Evolutionary conservation across 2,888 invertebrate species (phyloP).

Genomic region (Cheiracanthium punctorium): DNA sequence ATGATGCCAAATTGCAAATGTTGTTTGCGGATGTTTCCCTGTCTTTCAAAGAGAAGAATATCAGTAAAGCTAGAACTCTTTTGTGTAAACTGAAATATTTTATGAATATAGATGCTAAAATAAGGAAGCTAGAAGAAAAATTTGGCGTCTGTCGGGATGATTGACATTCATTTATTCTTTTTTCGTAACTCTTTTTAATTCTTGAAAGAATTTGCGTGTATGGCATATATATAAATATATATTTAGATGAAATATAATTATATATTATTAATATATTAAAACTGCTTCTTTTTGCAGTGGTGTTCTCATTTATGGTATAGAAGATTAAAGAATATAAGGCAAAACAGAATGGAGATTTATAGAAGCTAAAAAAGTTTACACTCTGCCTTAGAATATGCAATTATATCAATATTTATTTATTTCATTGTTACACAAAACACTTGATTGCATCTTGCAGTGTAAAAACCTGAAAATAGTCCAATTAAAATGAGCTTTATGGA

Average conservation of each 20-base stretch:
- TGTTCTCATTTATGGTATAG: neutral
- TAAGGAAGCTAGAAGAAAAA: constrained; percentile 80
- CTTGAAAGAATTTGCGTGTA: neutral
- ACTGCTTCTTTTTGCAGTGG: neutral
- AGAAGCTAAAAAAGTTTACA: neutral
- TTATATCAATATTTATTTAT: neutral
- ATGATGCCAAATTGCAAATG: constrained; percentile 72
- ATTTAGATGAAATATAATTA: neutral
- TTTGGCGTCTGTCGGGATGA: constrained; percentile 60
- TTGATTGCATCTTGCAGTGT: neutral
- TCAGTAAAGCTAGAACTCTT: constrained; percentile 81
- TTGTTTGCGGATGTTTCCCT: constrained; percentile 79
- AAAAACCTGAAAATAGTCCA: neutral
- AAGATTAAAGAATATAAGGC: neutral
- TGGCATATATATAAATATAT: neutral
- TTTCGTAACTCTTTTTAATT: neutral
- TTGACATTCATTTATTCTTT: no score
- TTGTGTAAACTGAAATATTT: constrained; percentile 90
- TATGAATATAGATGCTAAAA: constrained; percentile 85
- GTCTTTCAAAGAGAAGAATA: constrained; percentile 82
- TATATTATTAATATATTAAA: no score
- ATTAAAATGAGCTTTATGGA: neutral
- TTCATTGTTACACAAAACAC: neutral
- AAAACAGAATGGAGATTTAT: neutral
- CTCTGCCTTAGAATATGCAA: neutral